Conservation (phyloP, 2,888 invertebrate species). For the Pollenia griseotomentosa region DNA sequence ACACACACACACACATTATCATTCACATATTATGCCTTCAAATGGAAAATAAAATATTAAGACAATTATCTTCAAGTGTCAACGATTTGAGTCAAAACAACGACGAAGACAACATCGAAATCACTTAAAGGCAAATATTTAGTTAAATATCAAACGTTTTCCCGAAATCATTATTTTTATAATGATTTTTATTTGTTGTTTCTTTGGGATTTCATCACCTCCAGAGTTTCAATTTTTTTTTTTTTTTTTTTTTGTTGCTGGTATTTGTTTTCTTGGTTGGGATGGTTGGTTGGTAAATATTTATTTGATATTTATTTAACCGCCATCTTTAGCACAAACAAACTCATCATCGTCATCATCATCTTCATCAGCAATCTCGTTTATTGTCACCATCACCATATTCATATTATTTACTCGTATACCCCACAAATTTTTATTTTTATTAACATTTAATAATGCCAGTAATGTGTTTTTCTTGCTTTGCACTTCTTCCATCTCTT, state of each 20-base stretch:
- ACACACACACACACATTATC: no score
- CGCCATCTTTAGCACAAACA: conserved; percentile 51
- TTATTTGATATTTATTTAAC: conserved; percentile 66
- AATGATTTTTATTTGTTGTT: conserved; percentile 42
- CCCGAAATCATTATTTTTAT: conserved; percentile 55
- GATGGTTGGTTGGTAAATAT: conserved; percentile 17
- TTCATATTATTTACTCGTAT: conserved; percentile 20
- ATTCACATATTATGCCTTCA: conserved; percentile 29
- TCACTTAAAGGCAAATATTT: conserved; percentile 59
- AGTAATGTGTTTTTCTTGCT: conserved; percentile 34
- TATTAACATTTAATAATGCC: conserved; percentile 55
- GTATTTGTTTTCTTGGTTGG: conserved; percentile 40
- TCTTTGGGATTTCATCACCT: conserved; percentile 65
- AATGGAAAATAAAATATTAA: conserved; percentile 34
- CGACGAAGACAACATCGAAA: conserved; percentile 3
- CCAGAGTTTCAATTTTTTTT: conserved; percentile 36
- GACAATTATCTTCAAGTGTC: conserved; percentile 65
- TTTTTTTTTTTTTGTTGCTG: conserved; percentile 9
- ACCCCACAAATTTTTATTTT: conserved; percentile 57
- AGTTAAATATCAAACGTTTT: conserved; percentile 67
- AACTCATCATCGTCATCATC: conserved; percentile 35
- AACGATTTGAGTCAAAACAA: conserved; percentile 56
- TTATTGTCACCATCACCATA: conserved; percentile 27
- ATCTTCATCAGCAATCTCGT: conserved; percentile 9
- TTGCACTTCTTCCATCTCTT: conserved; percentile 26